Base-by-base conservation (phyloP, 2,888 invertebrate species). In the Maniola hyperantus region DNA sequence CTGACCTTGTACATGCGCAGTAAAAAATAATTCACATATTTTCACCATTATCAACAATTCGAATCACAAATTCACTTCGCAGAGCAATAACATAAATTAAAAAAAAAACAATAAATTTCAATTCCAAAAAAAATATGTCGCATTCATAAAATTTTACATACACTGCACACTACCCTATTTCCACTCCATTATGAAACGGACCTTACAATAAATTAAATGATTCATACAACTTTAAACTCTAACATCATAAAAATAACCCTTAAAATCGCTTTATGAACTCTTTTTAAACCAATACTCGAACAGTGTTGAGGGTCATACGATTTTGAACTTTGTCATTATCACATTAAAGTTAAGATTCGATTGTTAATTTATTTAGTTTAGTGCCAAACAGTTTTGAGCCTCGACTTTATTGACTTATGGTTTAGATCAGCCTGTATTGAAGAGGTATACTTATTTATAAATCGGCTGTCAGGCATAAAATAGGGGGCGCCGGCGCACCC, bases 401-500 rank as follows among this genome's bases (percentile, higher is more conserved):
- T 42, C 70, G 65, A 60, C 11, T 0, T 11, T 50, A 46, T 5
- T 15, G 2, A 0, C 0, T 8, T 54, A 65, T 54, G 51, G 55
- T 62, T 62, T 5, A 62, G 6, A 39, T 61, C 61, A 10, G 18
- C 15, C 26, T 33, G 13, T 51, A 48, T 26, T 26, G 2, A 7
- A 15, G 6, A 26, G 53, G 48, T 33, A 48, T 61, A 59, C 18
- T 55, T 71, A 71, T 69, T 72, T 72, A 71, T 69, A 72, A 63
- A 69, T 63, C 64, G 65, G 64, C 65, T 67, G 66, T 64, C 63
- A 66, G 53, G 72, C 72, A 65, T 71, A 54, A 70, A 71, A 71
- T 64, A 60, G 69, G 76, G 77, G 74, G 74, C 80, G 79, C 80
- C 73, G 70, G 78, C 79, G 79, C 79, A 77, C 78, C 79, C 78